Conservation (phyloP, 2,888 invertebrate genomes). For the Harmothoe impar region DNA sequence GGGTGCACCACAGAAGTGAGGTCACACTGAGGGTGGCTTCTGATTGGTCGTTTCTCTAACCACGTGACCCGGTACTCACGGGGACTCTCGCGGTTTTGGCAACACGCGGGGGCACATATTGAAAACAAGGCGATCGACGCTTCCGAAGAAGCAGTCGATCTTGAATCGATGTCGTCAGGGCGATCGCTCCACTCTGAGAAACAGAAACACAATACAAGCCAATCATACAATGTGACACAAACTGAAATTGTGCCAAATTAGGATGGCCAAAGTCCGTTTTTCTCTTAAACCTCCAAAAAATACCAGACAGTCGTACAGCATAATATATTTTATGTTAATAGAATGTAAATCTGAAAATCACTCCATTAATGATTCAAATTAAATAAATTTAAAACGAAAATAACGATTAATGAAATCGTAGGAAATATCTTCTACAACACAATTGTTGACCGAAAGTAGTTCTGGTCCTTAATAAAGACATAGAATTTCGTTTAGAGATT, state of each 20-base stretch:
- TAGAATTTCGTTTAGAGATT: too few species aligned
- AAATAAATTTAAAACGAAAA: too few species aligned
- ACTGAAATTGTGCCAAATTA: not conserved
- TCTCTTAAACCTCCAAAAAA: not conserved
- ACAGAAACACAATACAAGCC: constrained; percentile 51
- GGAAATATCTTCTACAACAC: too few species aligned
- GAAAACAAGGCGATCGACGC: constrained; percentile 24
- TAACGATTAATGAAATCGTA: too few species aligned
- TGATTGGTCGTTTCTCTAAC: constrained; percentile 24
- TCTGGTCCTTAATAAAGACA: too few species aligned
- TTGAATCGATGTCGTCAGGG: not conserved
- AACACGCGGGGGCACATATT: constrained; percentile 34
- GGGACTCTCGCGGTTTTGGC: constrained; percentile 46
- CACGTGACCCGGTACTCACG: constrained; percentile 59
- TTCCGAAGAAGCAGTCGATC: constrained; percentile 60
- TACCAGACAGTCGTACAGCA: not conserved
- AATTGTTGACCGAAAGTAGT: too few species aligned
- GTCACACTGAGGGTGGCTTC: constrained; percentile 25
- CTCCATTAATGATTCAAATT: too few species aligned
- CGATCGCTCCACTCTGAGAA: constrained; percentile 45
- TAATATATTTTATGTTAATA: not conserved
- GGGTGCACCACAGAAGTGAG: not conserved
- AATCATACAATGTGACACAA: not conserved
- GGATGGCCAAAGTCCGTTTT: not conserved
- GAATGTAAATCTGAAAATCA: too few species aligned